Percentiles rank a stretch among this genome's conserved stretches.
phyloP scores from a whole-genome alignment of 2,888 invertebrate species.

The Keiferia lycopersicella region DNA sequence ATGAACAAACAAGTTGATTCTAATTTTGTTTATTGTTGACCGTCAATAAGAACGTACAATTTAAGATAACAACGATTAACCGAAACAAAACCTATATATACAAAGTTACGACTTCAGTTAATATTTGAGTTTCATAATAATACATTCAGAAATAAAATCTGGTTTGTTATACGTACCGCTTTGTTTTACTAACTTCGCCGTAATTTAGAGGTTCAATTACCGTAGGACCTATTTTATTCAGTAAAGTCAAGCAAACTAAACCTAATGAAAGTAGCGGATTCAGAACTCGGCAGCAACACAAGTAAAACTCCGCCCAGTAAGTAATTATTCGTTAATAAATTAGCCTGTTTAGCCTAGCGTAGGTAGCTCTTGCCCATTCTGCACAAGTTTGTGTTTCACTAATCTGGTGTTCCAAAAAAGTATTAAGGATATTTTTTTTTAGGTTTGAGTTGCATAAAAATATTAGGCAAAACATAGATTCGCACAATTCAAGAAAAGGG shows the following conservation, averaged over 20 bases:
- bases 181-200: background rate
- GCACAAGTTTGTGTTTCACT: too few relatives aligned
- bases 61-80: too few relatives aligned
- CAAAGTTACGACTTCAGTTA: background rate
- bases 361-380: background rate
- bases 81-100: background rate
- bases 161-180: background rate
- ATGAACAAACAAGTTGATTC: too few relatives aligned
- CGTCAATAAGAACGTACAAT: too few relatives aligned
- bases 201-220: background rate
- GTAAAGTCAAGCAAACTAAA: slow-evolving; percentile 13
- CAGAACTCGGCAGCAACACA: slow-evolving; percentile 4
- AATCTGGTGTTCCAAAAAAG: too few relatives aligned
- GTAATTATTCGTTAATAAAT: slow-evolving; percentile 22
- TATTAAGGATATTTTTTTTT: too few relatives aligned
- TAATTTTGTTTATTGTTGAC: too few relatives aligned
- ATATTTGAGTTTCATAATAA: background rate
- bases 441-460: too few relatives aligned
- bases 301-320: slow-evolving; percentile 19
- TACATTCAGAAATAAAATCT: background rate
- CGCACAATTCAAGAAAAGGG: too few relatives aligned
- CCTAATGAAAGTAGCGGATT: background rate
- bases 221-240: background rate
- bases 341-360: background rate
- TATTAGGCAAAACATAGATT: too few relatives aligned